phyloP scores from a whole-genome alignment of 2,113 vertebrate genomes.

The Cettia cetti region DNA sequence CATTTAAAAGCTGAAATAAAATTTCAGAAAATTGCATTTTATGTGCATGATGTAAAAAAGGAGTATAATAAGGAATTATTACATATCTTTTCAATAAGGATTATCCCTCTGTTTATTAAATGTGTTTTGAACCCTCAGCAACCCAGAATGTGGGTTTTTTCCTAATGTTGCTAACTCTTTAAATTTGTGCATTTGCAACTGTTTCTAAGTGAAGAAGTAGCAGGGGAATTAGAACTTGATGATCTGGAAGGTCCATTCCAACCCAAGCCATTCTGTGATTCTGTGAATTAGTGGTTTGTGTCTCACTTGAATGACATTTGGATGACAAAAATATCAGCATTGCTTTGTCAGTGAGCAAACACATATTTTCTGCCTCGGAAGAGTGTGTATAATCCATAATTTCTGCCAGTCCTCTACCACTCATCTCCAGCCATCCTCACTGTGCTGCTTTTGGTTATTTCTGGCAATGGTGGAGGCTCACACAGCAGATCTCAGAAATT shows the following conservation, averaged over 20 bases:
- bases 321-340: neutral
- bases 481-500: neutral
- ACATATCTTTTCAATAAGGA: neutral
- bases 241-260: neutral
- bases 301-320: neutral
- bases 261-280: neutral
- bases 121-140: neutral
- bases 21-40: neutral
- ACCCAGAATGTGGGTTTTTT: accelerated
- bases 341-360: neutral
- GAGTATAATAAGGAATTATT: neutral
- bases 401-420: neutral
- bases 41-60: neutral
- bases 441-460: neutral
- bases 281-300: accelerated
- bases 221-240: neutral
- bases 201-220: neutral
- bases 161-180: neutral
- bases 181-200: neutral
- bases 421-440: neutral
- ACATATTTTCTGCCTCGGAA: neutral
- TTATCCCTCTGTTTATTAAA: neutral
- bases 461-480: neutral
- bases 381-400: neutral
- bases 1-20: neutral